Conservation (phyloP, 2,113 vertebrate species). For the Corydoras maculifer region DNA sequence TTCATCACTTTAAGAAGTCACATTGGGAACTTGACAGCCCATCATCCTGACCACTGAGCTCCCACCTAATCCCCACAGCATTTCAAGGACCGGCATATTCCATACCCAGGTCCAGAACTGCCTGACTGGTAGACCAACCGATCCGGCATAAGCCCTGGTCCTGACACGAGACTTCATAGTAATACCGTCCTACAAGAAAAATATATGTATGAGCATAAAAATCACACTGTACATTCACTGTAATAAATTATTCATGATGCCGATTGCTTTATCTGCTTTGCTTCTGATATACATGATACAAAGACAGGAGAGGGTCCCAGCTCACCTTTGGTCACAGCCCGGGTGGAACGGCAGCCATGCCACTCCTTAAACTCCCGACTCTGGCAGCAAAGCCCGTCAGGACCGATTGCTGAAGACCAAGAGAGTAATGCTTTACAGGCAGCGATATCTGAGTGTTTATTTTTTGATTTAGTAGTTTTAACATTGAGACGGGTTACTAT, state of each 20-base stretch:
- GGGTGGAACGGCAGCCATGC: constrained; percentile 92
- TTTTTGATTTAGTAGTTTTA: no score
- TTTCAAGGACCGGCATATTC: neutral
- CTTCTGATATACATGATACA: neutral
- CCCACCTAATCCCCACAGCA: neutral
- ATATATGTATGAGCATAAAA: neutral
- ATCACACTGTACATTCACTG: neutral
- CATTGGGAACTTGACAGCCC: no score
- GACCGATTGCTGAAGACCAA: constrained; percentile 76
- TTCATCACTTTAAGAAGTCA: no score
- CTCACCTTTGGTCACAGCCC: constrained; percentile 86
- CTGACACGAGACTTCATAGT: constrained; percentile 88
- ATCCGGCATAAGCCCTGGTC: constrained; percentile 92
- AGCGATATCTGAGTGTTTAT: no score
- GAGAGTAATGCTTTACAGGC: neutral
- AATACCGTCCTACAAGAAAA: constrained; percentile 75
- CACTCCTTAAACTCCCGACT: constrained; percentile 98
- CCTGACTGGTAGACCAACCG: constrained; percentile 91
- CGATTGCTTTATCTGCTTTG: neutral
- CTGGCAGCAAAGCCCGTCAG: constrained; percentile 92
- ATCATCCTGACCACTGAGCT: neutral
- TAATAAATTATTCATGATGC: neutral
- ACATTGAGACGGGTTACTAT: no score
- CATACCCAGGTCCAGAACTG: constrained; percentile 87
- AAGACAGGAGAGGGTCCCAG: neutral